phyloP scores from a whole-genome alignment of 2,888 invertebrate genomes.

The Mycalesis mineus region DNA sequence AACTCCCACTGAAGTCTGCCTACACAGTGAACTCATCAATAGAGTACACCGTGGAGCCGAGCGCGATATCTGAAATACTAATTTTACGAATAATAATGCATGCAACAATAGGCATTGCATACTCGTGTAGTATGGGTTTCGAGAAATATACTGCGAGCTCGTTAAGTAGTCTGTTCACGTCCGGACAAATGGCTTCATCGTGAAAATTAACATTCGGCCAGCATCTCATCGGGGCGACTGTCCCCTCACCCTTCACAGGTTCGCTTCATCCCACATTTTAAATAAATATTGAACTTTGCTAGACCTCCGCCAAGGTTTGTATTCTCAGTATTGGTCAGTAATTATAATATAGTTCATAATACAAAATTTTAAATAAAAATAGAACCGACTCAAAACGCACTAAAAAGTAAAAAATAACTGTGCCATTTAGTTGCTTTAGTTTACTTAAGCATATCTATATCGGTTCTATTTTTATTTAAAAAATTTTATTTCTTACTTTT shows the following conservation, averaged over 20 bases:
- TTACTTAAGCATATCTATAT: no score
- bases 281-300: constrained; percentile 67
- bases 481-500: no score
- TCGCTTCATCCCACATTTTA: constrained; percentile 34
- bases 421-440: no score
- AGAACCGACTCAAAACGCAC: no score
- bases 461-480: no score
- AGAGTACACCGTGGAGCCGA: constrained; percentile 1
- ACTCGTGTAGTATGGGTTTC: constrained; percentile 56
- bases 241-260: constrained; percentile 30
- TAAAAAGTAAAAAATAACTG: no score
- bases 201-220: constrained; percentile 71
- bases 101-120: constrained; percentile 57
- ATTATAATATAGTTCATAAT: constrained; percentile 5
- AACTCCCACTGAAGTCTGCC: constrained; percentile 2
- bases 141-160: constrained; percentile 59
- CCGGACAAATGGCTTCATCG: constrained; percentile 69
- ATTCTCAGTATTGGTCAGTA: constrained; percentile 48
- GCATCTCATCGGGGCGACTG: constrained; percentile 43
- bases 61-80: constrained; percentile 18
- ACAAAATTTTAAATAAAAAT: no score
- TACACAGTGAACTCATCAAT: constrained; percentile 12
- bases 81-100: constrained; percentile 45
- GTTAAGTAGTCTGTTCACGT: constrained; percentile 63
- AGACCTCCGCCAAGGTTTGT: constrained; percentile 64